Evolutionary conservation across 2,113 vertebrate species (phyloP), one percentile per base, ranked within the genome.

Genomic region (Phaethon lepturus): DNA sequence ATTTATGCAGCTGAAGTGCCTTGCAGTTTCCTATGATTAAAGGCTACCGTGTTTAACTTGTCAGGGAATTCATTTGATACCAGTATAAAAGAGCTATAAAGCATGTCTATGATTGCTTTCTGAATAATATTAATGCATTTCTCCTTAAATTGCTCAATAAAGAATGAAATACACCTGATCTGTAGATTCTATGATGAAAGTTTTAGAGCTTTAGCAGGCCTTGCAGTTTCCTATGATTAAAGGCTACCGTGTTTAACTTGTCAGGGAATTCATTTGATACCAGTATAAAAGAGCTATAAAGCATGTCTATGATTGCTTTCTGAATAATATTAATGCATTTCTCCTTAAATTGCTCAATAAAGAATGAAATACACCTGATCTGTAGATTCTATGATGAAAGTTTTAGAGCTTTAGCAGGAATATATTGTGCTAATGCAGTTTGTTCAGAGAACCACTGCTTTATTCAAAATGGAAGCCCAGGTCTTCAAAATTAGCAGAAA

Each of bases 31-130:
- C 96, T 71, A 92, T 98, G 97, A 98, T 98, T 98, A 98, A 98
- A 98, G 97, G 94, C 95, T 95, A 94, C 72, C 26, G 7, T 97
- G 95, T 97, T 97, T 95, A 95, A 94, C 81, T 96, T 97, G 97
- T 96, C 96, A 97, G 55, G 82, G 91, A 96, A 98, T 98, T 98
- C 95, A 90, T 97, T 95, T 98, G 93, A 98, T 98, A 97, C 91
- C 26, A 42, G 94, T 96, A 96, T 96, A 98, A 98, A 98, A 95
- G 97, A 95, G 88, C 95, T 85, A 77, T 97, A 97, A 97, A 97
- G 73, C 69, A 88, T 76, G 79, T 31, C 38, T 92, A 49, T 92
- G 97, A 96, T 97, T 97, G 92, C 86, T 86, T 97, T 92, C 88
- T 93, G 95, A 96, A 96, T 95, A 95, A 96, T 97, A 97, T 93